Evolutionary conservation across 2,888 invertebrate species (phyloP), one percentile per base, ranked within the genome.

Genomic region (Hirtodrosophila alboralis): DNA sequence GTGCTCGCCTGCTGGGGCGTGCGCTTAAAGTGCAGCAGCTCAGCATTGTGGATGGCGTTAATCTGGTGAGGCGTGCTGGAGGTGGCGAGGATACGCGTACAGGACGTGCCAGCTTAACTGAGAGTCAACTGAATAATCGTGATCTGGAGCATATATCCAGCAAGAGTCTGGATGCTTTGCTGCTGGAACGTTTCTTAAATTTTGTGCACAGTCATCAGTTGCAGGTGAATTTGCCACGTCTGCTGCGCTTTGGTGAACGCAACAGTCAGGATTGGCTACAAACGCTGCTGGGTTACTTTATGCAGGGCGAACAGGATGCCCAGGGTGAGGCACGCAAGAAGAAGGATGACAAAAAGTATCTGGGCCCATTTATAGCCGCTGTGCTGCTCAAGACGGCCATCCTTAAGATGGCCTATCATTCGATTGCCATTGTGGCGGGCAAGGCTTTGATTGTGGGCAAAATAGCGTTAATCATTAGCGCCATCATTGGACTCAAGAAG

Each of bases 401-500:
- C 86, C 90, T 95, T 12, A 94, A 94, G 12, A 93, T 95, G 90
- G 95, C 95, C 2, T 95, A 94, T 90, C 94, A 95, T 75, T 94
- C 93, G 13, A 94, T 95, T 47, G 95, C 95, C 6, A 91, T 94
- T 10, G 93, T 96, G 73, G 95, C 96, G 12, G 95, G 96, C 73
- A 95, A 95, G 86, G 96, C 96, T 3, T 90, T 96, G 63, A 92
- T 96, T 48, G 94, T 96, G 77, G 95, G 96, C 77, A 96, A 96
- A 91, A 95, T 96, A 88, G 96, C 96, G 21, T 91, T 96, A 23
- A 92, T 96, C 54, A 91, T 96, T 52, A 95, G 95, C 65, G 94
- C 94, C 14, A 94, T 96, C 68, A 94, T 96, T 73, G 96, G 95
- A 0, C 91, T 96, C 48, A 96, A 96, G 91, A 95, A 96, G 81